Evolutionary conservation across 2,113 vertebrate genomes (phyloP).

Genomic region (Cynopterus brachyotis): DNA sequence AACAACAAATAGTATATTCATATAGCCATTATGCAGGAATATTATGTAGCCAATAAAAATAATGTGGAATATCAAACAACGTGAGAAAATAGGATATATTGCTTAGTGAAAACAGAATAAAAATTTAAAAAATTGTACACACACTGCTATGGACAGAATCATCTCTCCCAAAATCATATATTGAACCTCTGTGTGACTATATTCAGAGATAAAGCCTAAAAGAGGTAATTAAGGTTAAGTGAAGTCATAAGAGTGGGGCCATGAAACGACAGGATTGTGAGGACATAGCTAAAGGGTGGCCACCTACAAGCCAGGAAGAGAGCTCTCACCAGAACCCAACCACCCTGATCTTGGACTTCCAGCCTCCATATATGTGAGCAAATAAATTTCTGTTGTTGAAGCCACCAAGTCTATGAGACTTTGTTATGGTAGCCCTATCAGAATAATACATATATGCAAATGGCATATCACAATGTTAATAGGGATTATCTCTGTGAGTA

Average conservation of each 20-base stretch:
- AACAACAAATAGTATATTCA: neutral
- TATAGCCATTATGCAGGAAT: neutral
- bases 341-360: neutral
- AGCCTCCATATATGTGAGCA: neutral
- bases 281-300: neutral
- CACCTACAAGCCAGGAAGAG: neutral
- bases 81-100: neutral
- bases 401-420: neutral
- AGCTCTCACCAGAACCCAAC: neutral
- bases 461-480: fast-evolving
- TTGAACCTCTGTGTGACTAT: neutral
- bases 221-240: neutral
- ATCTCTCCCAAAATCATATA: neutral
- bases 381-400: neutral
- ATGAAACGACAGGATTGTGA: neutral
- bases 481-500: neutral
- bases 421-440: neutral
- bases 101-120: neutral
- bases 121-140: neutral
- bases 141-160: neutral
- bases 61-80: neutral
- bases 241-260: neutral
- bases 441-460: neutral
- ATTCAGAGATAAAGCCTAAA: neutral
- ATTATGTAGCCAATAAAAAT: neutral